Evolutionary conservation across 2,888 invertebrate genomes (phyloP).

Genomic region (Alloplasta piceator): DNA sequence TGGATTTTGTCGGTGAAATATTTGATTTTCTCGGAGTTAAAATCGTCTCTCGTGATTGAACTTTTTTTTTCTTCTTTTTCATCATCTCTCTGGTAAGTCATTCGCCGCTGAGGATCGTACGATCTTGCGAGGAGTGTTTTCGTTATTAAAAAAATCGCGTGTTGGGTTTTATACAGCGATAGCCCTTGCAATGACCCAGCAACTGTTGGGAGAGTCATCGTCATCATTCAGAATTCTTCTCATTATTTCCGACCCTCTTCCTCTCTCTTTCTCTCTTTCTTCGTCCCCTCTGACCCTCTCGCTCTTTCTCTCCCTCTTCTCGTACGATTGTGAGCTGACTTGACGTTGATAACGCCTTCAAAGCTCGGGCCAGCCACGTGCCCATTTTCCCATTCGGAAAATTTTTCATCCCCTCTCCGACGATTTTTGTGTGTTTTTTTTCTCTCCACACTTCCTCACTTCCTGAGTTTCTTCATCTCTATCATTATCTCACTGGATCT

Average conservation of each 20-base stretch:
- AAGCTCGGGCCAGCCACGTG: slow-evolving; percentile 62
- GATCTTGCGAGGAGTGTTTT: slow-evolving; percentile 20
- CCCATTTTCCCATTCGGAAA: slow-evolving; percentile 43
- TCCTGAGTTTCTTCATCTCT: slow-evolving; percentile 1
- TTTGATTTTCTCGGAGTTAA: no score
- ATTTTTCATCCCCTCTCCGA: slow-evolving; percentile 16
- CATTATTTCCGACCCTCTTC: background rate
- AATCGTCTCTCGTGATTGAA: no score
- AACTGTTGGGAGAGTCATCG: background rate
- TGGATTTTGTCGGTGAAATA: no score
- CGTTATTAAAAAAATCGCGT: background rate
- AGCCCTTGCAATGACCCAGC: slow-evolving; percentile 46
- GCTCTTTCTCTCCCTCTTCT: background rate
- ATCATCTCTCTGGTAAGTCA: slow-evolving; percentile 15
- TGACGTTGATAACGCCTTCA: background rate
- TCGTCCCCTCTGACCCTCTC: background rate
- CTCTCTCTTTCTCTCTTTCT: slow-evolving; percentile 1
- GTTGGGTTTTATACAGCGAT: slow-evolving; percentile 22
- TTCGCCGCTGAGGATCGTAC: slow-evolving; percentile 28
- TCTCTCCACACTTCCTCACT: background rate
- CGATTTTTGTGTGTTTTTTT: background rate
- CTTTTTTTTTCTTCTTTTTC: background rate
- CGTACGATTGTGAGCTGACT: background rate
- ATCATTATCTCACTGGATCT: background rate
- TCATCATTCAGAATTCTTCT: slow-evolving; percentile 16